Conservation (phyloP, 2,888 invertebrate genomes). For the Hemicrepidius hirtus region DNA sequence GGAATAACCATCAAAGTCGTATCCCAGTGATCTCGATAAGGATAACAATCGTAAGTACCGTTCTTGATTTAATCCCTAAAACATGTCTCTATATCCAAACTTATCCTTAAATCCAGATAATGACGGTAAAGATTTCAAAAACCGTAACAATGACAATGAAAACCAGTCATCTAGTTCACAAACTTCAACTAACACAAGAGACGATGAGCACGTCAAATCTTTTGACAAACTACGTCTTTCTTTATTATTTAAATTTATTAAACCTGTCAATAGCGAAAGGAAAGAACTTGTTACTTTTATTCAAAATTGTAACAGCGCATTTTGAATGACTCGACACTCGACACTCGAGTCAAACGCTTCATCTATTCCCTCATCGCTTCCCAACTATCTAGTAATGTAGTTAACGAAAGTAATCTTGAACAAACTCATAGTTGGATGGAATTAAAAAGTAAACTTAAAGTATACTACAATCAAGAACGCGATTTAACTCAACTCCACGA, state of each 20-base stretch:
- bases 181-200: no score
- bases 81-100: background rate
- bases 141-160: no score
- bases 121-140: no score
- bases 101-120: no score
- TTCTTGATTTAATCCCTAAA: background rate
- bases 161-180: no score
- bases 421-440: background rate
- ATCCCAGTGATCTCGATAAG: background rate
- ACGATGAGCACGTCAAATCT: no score
- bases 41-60: background rate
- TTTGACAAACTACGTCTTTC: background rate
- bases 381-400: constrained; percentile 11
- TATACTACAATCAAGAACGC: constrained; percentile 42
- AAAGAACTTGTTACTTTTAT: constrained; percentile 1
- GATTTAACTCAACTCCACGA: constrained; percentile 44
- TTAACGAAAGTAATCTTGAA: constrained; percentile 10
- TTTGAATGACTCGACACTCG: no score
- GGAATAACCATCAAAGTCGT: no score
- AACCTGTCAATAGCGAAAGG: constrained; percentile 8
- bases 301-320: constrained; percentile 3
- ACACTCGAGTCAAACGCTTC: background rate
- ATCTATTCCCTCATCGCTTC: constrained; percentile 4
- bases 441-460: constrained; percentile 35
- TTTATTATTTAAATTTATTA: constrained; percentile 19